Base-by-base conservation (phyloP, 2,888 invertebrate genomes). In the Lasioglossum malachurum region DNA sequence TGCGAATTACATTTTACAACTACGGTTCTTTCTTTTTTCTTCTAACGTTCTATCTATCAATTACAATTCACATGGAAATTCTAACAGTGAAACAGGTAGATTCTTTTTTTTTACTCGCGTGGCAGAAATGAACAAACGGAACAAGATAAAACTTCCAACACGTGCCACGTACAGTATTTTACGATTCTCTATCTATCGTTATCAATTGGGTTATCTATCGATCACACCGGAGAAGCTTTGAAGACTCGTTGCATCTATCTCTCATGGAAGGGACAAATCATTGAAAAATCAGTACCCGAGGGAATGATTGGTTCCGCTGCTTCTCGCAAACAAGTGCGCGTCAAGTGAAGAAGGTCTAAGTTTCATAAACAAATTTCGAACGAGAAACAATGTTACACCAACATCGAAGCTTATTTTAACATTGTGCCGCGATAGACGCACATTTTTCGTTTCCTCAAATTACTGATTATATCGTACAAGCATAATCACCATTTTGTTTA, bases 401-500 rank as follows among this genome's bases (percentile, higher is more conserved):
- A 74, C 60, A 76, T 64, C 8, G 78, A 85, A 46, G 78, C 72
- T 78, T 77, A 78, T 14, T 57, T 57, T 46, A 78, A 27, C 72
- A 72, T 5, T 38, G 57, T 44, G 72, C 60, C 49, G 72, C 46
- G 72, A 67, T 49, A 64, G 75, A 75, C 53, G 46, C 8, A 64
- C 64, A 64, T 31, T 31, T 35, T 31, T 64, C 10, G 27, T 49
- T 60, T n/a, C n/a, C 74, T 85, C 71, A 72, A 86, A 80, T 74
- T n/a, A 69, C 60, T 73, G 67, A 85, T 73, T 82, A 84, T 49
- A 72, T 83, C 72, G 78, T 84, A 83, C 38, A 84, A 91, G 89
- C 83, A 88, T 79, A 82, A 87, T 86, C 81, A 86, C 81, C 46
- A 82, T 86, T 87, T 77, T 80, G 10, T 69, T 69, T 67, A 67